Percentiles rank a stretch among this genome's conserved stretches.
These are phyloP conservation scores for Halichoeres trimaculatus DNA, from an alignment of 2,113 vertebrate genomes.

Conservation along the genomic window DNA sequence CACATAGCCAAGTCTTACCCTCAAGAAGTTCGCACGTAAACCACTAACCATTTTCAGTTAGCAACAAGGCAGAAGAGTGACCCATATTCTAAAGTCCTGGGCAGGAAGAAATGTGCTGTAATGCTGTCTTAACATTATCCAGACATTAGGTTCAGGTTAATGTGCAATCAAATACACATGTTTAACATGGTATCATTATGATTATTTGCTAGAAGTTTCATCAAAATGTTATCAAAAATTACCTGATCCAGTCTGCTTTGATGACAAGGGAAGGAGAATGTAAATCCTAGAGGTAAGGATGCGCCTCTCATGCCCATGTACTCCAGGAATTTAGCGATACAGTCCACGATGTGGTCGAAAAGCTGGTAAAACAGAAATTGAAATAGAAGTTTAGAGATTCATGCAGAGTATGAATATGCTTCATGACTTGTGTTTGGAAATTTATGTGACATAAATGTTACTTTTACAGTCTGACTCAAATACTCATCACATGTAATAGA, in stretches of 20 bases:
- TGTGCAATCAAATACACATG: not conserved
- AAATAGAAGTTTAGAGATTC: too few relatives aligned
- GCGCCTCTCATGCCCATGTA: constrained; percentile 96
- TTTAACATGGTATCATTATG: not conserved
- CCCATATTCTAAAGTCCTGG: too few relatives aligned
- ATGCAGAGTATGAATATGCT: not conserved
- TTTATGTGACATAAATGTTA: too few relatives aligned
- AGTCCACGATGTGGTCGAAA: constrained; percentile 94
- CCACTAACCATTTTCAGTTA: too few relatives aligned
- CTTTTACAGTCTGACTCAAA: not conserved
- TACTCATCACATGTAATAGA: not conserved
- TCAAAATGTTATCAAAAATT: constrained; percentile 15
- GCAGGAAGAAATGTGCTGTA: too few relatives aligned
- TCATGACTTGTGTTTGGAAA: too few relatives aligned
- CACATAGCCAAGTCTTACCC: too few relatives aligned
- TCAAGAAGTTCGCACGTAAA: too few relatives aligned
- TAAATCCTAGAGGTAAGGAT: constrained; percentile 93
- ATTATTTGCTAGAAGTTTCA: not conserved
- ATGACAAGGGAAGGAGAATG: constrained; percentile 96
- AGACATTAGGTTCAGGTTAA: not conserved
- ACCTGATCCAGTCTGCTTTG: constrained; percentile 94
- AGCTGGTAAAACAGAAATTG: constrained; percentile 81
- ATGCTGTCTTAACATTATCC: not conserved
- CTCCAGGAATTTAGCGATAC: constrained; percentile 94
- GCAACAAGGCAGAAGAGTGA: too few relatives aligned